Base-by-base conservation (phyloP, 2,113 vertebrate genomes). In the Melospiza georgiana region DNA sequence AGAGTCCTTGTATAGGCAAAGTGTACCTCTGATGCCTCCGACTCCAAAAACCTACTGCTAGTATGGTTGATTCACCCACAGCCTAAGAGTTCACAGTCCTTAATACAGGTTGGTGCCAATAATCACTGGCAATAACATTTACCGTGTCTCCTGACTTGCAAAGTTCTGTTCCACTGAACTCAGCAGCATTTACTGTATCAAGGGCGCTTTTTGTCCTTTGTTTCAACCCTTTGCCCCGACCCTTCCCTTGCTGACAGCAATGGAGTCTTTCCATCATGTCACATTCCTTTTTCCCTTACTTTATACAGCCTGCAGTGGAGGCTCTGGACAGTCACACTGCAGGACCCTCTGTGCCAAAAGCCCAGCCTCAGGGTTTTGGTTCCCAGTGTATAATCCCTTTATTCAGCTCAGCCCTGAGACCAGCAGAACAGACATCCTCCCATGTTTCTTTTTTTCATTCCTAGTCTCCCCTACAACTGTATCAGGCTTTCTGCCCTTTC, bases 231-330 rank as follows among this genome's bases (percentile, higher is more conserved):
- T 15, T 6, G 8, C 5, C 7, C 13, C 0, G 2, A 31, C 12
- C 12, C 10, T 41, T 30, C 18, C 18, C 28, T 51, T 57, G 28
- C 21, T 46, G 10, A 43, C n/a, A 46, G 46, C 12, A 44, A 20
- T 7, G 14, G 18, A 54, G 19, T 16, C 31, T 35, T 78, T 39
- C 31, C 31, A 30, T 19, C 0, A 0, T 12, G 13, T 13, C 49
- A 55, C 7, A 24, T 9, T 74, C 7, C 14, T 75, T 31, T 35
- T 23, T 66, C 7, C 12, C 10, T 79, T 35, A 24, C 35, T 58
- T 13, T 16, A 5, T 9, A 9, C 22, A 20, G 48, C 6, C 13
- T 12, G 2, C 28, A 37, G 31, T 48, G n/a, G 21, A n/a, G 65
- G 31, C 5, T 76, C 15, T 46, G 33, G 14, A 28, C 15, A 66